Evolutionary conservation across 2,888 invertebrate genomes (phyloP).

Genomic region (Patella pellucida): DNA sequence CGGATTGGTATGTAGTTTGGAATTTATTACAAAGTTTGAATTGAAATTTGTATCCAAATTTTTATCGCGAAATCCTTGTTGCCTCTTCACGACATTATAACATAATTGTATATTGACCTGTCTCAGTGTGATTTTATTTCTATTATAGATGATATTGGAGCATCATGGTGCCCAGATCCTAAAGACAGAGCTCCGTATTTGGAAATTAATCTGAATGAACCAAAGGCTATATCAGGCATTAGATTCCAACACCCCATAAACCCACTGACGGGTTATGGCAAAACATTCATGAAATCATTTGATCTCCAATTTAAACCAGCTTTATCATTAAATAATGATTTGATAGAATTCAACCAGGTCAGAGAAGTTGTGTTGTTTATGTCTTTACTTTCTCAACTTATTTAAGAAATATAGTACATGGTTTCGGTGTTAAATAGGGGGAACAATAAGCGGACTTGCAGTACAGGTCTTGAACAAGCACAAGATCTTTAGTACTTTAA

Average conservation of each 20-base stretch:
- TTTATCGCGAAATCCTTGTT: too few species aligned
- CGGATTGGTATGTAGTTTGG: too few species aligned
- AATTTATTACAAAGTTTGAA: too few species aligned
- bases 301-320: slow-evolving; percentile 17
- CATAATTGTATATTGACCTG: too few species aligned
- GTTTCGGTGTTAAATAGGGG: too few species aligned
- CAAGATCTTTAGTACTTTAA: too few species aligned
- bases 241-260: slow-evolving; percentile 31
- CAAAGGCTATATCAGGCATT: slow-evolving; percentile 40
- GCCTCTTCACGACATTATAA: too few species aligned
- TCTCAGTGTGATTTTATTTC: neutral
- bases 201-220: slow-evolving; percentile 40
- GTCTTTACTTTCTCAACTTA: too few species aligned
- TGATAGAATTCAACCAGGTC: slow-evolving; percentile 19
- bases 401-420: too few species aligned
- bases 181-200: slow-evolving; percentile 42
- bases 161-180: slow-evolving; percentile 46
- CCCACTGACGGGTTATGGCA: neutral
- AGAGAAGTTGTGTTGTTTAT: neutral
- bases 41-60: too few species aligned
- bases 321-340: slow-evolving; percentile 13
- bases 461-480: too few species aligned
- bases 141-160: slow-evolving; percentile 28
- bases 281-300: slow-evolving; percentile 17
- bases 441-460: too few species aligned